Base-by-base conservation (phyloP, 2,797 vertebrate species). In the Gymnothorax javanicus region DNA sequence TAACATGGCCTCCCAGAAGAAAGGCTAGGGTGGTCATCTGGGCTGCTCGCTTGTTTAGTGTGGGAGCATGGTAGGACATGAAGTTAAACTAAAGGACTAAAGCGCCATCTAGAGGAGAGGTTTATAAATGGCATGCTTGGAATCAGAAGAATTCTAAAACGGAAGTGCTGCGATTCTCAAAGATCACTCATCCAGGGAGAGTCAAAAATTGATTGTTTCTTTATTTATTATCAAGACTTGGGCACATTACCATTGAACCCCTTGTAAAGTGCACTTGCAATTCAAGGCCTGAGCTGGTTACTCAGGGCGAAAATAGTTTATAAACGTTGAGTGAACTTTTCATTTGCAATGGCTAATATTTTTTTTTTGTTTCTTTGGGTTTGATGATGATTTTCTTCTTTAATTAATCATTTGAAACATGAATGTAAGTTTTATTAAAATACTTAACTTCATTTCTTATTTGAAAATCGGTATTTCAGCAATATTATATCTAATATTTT, bases 21-120 rank as follows among this genome's bases (percentile, higher is more conserved):
- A 79, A 79, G 83, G 33, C 81, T 23, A 15, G 64, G 23, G 33
- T 77, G 71, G 58, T 84, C 58, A 84, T 23, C 27, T 59, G 62
- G 43, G 50, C 23, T 33, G 20, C 56, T 9, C 71, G 82, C 43
- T 20, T 82, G 57, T 43, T 77, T 8, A 33, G 11, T 54, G 75
- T 23, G 73, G 67, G 43, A 17, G 25, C 75, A 7, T 43, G 71
- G 23, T 60, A 43, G 60, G 64, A 82, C 27, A 67, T 54, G 12
- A 4, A 52, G n/a, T 86, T 82, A 84, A 90, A 95, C 89, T 90
- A 89, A 93, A 96, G 94, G 93, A 89, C 95, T 93, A 93, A 95
- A 95, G 94, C 95, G 90, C 95, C 96, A 96, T 96, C 96, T 96
- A 94, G 93, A 94, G 96, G 94, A 13, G 23, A 77, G 33, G 6